These are phyloP conservation scores for Echiichthys vipera DNA, from an alignment of 2,797 vertebrate species.

Conservation along the genomic window DNA sequence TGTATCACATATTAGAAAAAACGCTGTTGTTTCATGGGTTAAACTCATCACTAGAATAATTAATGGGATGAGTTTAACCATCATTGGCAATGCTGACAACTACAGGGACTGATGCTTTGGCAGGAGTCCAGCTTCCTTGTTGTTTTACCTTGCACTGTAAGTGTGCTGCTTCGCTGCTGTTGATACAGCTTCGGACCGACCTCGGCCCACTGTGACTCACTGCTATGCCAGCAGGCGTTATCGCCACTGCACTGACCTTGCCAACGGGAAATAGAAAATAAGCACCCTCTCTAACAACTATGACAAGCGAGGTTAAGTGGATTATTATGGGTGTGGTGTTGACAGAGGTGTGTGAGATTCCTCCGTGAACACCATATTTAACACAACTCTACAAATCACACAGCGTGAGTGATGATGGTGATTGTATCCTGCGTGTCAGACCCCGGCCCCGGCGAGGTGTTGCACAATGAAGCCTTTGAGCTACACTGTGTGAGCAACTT, in stretches of 20 bases:
- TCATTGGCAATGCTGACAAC: background rate
- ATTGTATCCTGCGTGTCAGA: conserved; percentile 2
- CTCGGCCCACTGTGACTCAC: conserved; percentile 47
- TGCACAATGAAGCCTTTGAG: conserved; percentile 59
- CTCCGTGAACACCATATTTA: background rate
- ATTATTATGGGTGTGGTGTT: background rate
- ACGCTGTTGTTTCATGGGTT: background rate
- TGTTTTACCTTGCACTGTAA: conserved; percentile 10
- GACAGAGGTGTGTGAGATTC: background rate
- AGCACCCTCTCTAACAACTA: conserved; percentile 29
- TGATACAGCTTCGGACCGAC: conserved; percentile 47
- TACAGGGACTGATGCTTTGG: background rate
- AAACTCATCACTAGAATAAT: background rate
- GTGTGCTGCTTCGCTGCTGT: conserved; percentile 27
- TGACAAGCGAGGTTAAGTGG: conserved; percentile 19
- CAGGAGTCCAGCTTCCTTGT: conserved; percentile 32
- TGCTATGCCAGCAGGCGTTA: conserved; percentile 40
- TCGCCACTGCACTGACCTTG: conserved; percentile 47
- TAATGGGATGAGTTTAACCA: too few relatives aligned
- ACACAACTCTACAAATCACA: background rate
- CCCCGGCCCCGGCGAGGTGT: background rate
- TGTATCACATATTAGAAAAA: background rate
- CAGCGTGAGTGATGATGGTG: conserved; percentile 14
- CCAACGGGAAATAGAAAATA: conserved; percentile 41
- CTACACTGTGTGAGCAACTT: conserved; percentile 50